phyloP scores from a whole-genome alignment of 2,888 invertebrate genomes.

The Entomobrya multifasciata region DNA sequence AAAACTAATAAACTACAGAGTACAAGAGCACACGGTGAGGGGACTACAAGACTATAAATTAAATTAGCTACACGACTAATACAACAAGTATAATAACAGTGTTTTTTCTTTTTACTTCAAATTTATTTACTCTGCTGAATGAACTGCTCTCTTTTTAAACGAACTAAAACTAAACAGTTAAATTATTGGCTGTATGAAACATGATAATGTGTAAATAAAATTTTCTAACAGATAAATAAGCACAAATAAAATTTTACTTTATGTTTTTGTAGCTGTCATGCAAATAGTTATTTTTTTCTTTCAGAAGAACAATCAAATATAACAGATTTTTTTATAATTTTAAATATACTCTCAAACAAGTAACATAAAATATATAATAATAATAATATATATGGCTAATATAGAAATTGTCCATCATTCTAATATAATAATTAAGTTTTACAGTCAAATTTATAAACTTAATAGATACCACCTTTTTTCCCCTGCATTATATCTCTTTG shows the following conservation, averaged over 20 bases:
- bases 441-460: conserved; percentile 39
- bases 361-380: conserved; percentile 47
- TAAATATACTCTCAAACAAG: not conserved
- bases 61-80: too few relatives aligned
- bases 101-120: too few relatives aligned
- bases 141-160: not conserved
- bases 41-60: too few relatives aligned
- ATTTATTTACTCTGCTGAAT: too few relatives aligned
- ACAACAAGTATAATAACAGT: too few relatives aligned
- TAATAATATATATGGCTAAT: too few relatives aligned
- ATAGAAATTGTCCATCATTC: conserved; percentile 38
- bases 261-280: conserved; percentile 50
- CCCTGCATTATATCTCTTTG: conserved; percentile 24
- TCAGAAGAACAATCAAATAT: too few relatives aligned
- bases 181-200: conserved; percentile 40
- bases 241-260: conserved; percentile 57
- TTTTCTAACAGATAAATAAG: too few relatives aligned
- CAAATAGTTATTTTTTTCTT: too few relatives aligned
- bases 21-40: too few relatives aligned
- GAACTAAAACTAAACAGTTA: conserved; percentile 39
- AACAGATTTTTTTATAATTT: conserved; percentile 10
- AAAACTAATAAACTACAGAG: too few relatives aligned
- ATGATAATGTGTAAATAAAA: conserved; percentile 9
- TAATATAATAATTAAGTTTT: conserved; percentile 55
- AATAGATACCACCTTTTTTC: conserved; percentile 11